phyloP scores from a whole-genome alignment of 2,888 invertebrate species.

The Hirtodrosophila histrioides region DNA sequence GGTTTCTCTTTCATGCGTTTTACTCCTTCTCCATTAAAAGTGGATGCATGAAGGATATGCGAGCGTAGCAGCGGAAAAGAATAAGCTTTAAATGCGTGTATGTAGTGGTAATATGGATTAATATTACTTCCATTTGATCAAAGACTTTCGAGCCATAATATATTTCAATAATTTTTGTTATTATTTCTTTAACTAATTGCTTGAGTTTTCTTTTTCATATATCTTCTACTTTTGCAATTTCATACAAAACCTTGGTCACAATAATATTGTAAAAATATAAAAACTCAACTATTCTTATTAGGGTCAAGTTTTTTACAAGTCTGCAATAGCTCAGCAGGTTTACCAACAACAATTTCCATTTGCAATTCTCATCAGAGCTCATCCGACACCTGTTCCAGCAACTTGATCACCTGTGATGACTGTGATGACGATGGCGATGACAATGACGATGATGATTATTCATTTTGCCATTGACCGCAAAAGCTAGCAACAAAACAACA shows the following conservation, averaged over 20 bases:
- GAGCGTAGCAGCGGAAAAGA: not conserved
- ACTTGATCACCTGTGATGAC: slow-evolving; percentile 14
- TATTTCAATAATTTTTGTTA: too few species aligned
- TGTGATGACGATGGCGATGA: slow-evolving; percentile 1
- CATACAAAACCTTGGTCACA: too few species aligned
- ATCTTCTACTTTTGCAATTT: too few species aligned
- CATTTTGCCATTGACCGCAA: slow-evolving; percentile 57
- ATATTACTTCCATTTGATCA: too few species aligned
- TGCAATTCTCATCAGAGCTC: slow-evolving; percentile 13
- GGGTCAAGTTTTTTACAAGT: too few species aligned
- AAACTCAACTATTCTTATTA: too few species aligned
- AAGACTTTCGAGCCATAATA: too few species aligned
- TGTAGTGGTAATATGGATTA: too few species aligned
- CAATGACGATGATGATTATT: slow-evolving; percentile 1
- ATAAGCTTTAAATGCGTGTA: too few species aligned
- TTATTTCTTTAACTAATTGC: too few species aligned
- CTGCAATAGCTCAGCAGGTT: not conserved
- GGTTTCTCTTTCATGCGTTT: not conserved
- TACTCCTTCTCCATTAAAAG: not conserved
- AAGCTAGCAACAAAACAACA: slow-evolving; percentile 17
- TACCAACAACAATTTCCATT: slow-evolving; percentile 18
- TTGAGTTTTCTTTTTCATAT: too few species aligned
- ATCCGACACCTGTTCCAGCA: slow-evolving; percentile 33
- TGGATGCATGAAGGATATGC: slow-evolving; percentile 8
- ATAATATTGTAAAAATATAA: too few species aligned